phyloP scores from a whole-genome alignment of 2,888 invertebrate genomes.

The Halictus ligatus region DNA sequence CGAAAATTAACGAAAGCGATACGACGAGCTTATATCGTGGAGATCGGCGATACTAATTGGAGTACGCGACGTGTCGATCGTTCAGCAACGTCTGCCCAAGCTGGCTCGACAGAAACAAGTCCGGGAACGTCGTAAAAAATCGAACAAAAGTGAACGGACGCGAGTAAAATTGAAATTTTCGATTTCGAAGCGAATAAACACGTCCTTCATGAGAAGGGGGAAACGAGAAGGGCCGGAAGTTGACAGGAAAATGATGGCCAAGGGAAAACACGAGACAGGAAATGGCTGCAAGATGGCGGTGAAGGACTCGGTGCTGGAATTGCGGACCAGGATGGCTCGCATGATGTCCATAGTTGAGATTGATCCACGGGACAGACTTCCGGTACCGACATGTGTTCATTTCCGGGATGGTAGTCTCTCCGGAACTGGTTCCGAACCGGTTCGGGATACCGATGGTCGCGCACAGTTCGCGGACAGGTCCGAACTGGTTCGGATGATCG shows the following conservation, averaged over 20 bases:
- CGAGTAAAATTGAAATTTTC: background rate
- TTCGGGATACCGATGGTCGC: constrained; percentile 8
- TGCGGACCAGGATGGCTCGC: constrained; percentile 80
- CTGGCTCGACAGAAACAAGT: background rate
- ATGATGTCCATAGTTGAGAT: constrained; percentile 82
- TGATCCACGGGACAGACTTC: constrained; percentile 72
- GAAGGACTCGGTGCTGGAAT: constrained; percentile 79
- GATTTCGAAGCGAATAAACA: background rate
- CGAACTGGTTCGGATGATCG: background rate
- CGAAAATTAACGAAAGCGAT: constrained; percentile 39
- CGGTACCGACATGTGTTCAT: constrained; percentile 69
- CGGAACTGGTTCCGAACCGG: background rate
- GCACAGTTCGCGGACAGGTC: constrained; percentile 1
- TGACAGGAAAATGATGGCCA: background rate
- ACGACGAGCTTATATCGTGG: constrained; percentile 29
- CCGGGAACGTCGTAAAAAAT: background rate
- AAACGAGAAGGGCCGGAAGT: background rate
- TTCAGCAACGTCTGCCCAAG: background rate
- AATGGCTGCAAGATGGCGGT: constrained; percentile 60
- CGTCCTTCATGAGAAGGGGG: background rate
- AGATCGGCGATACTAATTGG: background rate
- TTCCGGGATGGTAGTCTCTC: constrained; percentile 14
- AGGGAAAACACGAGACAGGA: constrained; percentile 16
- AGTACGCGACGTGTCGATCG: background rate
- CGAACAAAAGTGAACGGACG: background rate